These are phyloP conservation scores for Sarcophaga bullata DNA, from an alignment of 1,140 invertebrate species.

Conservation along the genomic window DNA sequence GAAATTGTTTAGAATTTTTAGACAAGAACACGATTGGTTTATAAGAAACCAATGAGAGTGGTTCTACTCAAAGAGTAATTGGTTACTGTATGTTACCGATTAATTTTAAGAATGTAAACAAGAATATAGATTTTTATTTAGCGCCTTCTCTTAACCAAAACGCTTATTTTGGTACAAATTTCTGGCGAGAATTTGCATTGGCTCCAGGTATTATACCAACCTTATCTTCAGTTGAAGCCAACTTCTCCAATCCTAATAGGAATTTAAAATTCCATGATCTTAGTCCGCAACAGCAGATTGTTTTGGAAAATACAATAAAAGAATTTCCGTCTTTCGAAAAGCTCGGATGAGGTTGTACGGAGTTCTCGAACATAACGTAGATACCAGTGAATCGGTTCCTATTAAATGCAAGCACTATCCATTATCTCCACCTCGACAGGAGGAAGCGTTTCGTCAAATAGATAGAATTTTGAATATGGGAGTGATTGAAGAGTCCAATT, in stretches of 20 bases:
- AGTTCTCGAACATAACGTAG: constrained; percentile 33
- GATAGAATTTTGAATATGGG: constrained; percentile 25
- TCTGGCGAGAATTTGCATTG: constrained; percentile 8
- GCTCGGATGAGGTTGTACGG: constrained; percentile 38
- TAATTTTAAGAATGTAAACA: background rate
- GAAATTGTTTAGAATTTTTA: background rate
- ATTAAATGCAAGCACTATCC: constrained; percentile 37
- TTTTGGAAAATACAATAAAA: background rate
- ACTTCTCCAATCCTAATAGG: background rate
- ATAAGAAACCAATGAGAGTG: background rate
- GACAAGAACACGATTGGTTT: background rate
- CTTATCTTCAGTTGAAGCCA: background rate
- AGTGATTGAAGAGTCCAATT: constrained; percentile 37
- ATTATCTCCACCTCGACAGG: constrained; percentile 24
- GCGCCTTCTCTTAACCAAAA: background rate
- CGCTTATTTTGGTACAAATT: background rate
- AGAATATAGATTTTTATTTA: background rate
- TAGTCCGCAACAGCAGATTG: background rate
- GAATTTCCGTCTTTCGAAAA: constrained; percentile 37
- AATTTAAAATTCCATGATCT: background rate
- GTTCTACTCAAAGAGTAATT: background rate
- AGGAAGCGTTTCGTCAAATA: background rate
- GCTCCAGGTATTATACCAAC: background rate
- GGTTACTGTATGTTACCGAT: constrained; percentile 10
- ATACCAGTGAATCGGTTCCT: constrained; percentile 17